Evolutionary conservation across 2,113 vertebrate genomes (phyloP).

Genomic region (Pseudonaja textilis): DNA sequence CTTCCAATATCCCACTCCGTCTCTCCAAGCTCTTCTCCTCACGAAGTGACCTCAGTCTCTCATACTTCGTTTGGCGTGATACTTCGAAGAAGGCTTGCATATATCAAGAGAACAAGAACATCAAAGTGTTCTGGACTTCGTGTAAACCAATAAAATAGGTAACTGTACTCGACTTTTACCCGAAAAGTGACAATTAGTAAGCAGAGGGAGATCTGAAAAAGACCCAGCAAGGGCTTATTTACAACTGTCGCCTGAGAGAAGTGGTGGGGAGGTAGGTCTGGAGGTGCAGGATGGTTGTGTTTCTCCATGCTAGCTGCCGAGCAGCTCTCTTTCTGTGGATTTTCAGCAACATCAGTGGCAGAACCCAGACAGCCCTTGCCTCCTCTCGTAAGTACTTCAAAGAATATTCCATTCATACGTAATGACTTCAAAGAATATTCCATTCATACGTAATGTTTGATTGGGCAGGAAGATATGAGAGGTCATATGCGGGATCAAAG

Average conservation of each 20-base stretch:
- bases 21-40: not conserved
- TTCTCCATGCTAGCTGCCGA: slow-evolving; percentile 63
- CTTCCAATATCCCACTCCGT: not conserved
- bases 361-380: slow-evolving; percentile 70
- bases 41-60: not conserved
- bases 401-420: not conserved
- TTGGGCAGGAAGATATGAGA: not conserved
- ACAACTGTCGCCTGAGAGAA: slow-evolving; percentile 49
- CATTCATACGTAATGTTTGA: not conserved
- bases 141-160: slow-evolving; percentile 25
- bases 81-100: slow-evolving; percentile 12
- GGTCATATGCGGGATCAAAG: not conserved
- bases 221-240: slow-evolving; percentile 35
- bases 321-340: slow-evolving; percentile 73
- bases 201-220: slow-evolving; percentile 32
- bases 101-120: slow-evolving; percentile 31
- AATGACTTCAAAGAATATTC: not conserved
- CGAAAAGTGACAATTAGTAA: slow-evolving; percentile 25
- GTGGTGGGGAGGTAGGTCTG: slow-evolving; percentile 2
- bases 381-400: slow-evolving; percentile 72
- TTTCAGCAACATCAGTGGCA: slow-evolving; percentile 70
- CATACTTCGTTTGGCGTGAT: not conserved
- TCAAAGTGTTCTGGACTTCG: slow-evolving; percentile 50
- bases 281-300: slow-evolving; percentile 66
- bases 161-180: slow-evolving; percentile 30